Conservation (phyloP, 2,113 vertebrate genomes). For the Bubo scandiacus region DNA sequence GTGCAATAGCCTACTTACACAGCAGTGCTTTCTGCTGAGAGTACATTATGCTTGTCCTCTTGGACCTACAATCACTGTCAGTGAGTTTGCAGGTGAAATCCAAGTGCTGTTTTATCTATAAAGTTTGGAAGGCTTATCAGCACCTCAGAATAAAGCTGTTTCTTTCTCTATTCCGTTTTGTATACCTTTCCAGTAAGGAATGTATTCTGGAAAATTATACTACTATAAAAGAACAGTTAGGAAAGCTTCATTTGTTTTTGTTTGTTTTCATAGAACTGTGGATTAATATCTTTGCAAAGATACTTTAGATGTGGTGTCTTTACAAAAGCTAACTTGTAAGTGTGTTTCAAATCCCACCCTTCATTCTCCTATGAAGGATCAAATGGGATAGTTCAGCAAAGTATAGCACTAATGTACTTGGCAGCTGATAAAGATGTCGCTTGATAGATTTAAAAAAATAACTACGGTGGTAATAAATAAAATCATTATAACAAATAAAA, state of each 20-base stretch:
- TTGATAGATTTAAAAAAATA: background rate
- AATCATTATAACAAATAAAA: background rate
- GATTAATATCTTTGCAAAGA: background rate
- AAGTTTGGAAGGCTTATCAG: background rate
- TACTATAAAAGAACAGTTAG: background rate
- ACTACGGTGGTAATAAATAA: background rate
- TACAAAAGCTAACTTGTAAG: background rate
- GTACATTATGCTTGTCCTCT: background rate
- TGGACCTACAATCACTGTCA: background rate
- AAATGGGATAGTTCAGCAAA: background rate
- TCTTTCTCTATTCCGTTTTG: background rate
- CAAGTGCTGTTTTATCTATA: background rate
- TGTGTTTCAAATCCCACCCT: background rate
- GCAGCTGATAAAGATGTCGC: background rate
- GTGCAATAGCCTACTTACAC: background rate
- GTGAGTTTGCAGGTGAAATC: background rate
- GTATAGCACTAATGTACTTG: background rate
- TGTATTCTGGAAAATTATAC: background rate
- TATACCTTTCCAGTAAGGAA: background rate
- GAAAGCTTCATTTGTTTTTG: background rate
- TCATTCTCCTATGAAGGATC: background rate
- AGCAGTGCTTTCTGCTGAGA: background rate
- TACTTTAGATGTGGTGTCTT: background rate
- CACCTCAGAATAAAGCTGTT: background rate
- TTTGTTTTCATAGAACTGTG: background rate